Conservation (phyloP, 2,113 vertebrate genomes). For the Corythornis madagascariensis region DNA sequence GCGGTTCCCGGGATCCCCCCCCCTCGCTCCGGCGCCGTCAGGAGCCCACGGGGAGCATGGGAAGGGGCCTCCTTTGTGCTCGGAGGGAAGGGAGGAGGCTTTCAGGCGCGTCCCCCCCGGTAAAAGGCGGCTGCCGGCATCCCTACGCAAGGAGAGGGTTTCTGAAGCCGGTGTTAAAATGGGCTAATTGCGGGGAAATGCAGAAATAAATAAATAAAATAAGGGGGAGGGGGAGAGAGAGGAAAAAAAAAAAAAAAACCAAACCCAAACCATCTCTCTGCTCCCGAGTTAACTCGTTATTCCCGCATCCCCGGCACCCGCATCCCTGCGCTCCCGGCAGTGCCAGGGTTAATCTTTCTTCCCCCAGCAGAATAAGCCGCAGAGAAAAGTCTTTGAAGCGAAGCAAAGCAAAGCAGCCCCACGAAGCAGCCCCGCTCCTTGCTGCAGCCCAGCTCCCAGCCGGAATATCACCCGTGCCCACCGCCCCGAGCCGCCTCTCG, state of each 20-base stretch:
- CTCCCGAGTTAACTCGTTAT: conserved; percentile 26
- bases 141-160: not conserved
- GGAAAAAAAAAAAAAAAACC: not conserved
- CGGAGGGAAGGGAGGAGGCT: not conserved
- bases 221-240: not conserved
- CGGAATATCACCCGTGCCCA: not conserved
- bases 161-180: not conserved
- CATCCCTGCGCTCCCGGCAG: not conserved
- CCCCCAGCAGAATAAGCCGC: not conserved
- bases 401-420: not conserved
- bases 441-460: not conserved
- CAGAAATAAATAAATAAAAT: not conserved
- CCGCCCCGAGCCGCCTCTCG: not conserved
- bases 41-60: not conserved
- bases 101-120: not conserved
- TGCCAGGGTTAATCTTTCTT: conserved; percentile 20
- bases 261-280: not conserved
- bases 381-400: not conserved
- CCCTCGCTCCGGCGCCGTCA: not conserved
- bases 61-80: conserved; percentile 4
- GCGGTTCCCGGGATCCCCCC: conserved; percentile 28
- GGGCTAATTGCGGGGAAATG: not conserved
- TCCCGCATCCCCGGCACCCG: not conserved
- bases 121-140: not conserved
- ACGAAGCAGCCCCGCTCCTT: no score